Evolutionary conservation across 2,113 vertebrate genomes (phyloP).

Genomic region (Ceyx cyanopectus): DNA sequence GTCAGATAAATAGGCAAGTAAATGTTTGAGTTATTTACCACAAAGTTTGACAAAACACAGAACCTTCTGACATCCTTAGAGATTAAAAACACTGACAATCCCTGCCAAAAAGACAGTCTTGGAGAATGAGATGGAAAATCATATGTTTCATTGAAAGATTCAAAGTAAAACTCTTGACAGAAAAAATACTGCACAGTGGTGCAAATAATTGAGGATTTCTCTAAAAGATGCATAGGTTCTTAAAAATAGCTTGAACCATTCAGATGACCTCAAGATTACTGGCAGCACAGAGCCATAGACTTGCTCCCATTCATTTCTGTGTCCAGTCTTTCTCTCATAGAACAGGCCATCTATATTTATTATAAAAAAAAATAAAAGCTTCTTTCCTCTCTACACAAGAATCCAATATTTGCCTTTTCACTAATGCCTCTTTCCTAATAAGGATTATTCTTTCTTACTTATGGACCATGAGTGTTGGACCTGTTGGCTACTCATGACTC

Average conservation of each 20-base stretch:
- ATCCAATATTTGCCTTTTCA: not conserved
- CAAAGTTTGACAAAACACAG: conserved; percentile 64
- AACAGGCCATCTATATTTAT: not conserved
- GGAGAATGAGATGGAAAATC: conserved; percentile 55
- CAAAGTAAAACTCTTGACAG: conserved; percentile 11
- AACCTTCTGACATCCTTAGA: conserved; percentile 40
- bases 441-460: not conserved
- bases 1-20: conserved; percentile 46
- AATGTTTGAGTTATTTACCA: conserved; percentile 60
- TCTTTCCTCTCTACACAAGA: not conserved
- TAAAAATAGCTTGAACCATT: not conserved
- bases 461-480: not conserved
- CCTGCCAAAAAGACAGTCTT: conserved; percentile 50
- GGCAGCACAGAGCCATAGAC: not conserved
- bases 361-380: not conserved
- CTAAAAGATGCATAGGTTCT: not conserved
- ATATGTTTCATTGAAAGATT: conserved; percentile 5
- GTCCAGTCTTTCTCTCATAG: not conserved
- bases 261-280: not conserved
- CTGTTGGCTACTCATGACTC: too few relatives aligned
- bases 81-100: conserved; percentile 9
- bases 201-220: conserved; percentile 19
- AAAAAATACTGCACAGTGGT: not conserved
- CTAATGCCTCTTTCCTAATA: not conserved
- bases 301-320: not conserved